phyloP scores from a whole-genome alignment of 2,797 vertebrate species.

The Lagodon rhomboides region DNA sequence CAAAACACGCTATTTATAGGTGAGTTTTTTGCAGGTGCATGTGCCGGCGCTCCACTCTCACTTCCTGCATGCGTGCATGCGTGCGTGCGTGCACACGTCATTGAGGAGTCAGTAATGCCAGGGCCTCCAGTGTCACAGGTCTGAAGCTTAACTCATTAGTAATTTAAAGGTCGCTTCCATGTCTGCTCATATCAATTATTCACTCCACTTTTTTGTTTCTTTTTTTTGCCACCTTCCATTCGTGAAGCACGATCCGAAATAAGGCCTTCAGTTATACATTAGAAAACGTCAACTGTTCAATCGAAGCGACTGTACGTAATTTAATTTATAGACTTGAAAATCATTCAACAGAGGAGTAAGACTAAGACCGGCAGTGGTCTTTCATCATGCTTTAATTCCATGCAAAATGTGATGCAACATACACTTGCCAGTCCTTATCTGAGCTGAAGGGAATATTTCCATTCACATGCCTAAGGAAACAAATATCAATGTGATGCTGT shows the following conservation, averaged over 20 bases:
- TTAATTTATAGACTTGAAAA: neutral
- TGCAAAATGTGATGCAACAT: slow-evolving; percentile 46
- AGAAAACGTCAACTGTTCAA: slow-evolving; percentile 5
- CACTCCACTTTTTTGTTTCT: slow-evolving; percentile 52
- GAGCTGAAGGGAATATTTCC: slow-evolving; percentile 33
- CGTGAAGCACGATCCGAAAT: slow-evolving; percentile 39
- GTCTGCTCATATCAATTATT: slow-evolving; percentile 80
- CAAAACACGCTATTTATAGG: slow-evolving; percentile 38
- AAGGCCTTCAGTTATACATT: slow-evolving; percentile 12
- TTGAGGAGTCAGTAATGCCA: slow-evolving; percentile 38
- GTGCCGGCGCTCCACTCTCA: slow-evolving; percentile 17
- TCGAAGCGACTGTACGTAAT: slow-evolving; percentile 2
- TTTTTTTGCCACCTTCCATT: slow-evolving; percentile 37
- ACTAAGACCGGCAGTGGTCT: slow-evolving; percentile 23
- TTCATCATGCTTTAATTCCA: slow-evolving; percentile 56
- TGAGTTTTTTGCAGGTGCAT: slow-evolving; percentile 28
- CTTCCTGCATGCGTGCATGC: slow-evolving; percentile 19
- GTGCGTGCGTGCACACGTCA: slow-evolving; percentile 25
- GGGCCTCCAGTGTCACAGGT: slow-evolving; percentile 67
- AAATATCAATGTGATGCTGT: slow-evolving; percentile 10
- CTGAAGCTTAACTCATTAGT: slow-evolving; percentile 79
- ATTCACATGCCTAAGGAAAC: slow-evolving; percentile 35
- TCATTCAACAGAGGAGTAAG: neutral
- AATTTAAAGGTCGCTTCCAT: slow-evolving; percentile 79
- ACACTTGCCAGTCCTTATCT: slow-evolving; percentile 28